Evolutionary conservation across 2,797 vertebrate genomes (phyloP).

Genomic region (Phrynocephalus vlangalii): DNA sequence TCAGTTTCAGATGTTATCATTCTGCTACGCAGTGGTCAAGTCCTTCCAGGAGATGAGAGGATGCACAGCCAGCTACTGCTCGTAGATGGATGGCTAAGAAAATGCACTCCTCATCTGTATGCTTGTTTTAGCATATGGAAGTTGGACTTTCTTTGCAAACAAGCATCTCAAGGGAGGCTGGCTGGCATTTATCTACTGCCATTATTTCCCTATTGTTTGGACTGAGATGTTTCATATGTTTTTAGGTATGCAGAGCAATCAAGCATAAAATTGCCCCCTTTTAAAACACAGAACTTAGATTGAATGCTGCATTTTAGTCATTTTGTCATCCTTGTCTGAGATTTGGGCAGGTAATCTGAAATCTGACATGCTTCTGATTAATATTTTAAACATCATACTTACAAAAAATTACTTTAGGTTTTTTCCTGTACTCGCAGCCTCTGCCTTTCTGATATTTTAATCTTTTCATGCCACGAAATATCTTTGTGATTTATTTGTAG

Average conservation of each 20-base stretch:
- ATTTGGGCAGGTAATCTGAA: neutral
- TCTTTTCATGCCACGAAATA: neutral
- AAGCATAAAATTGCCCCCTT: neutral
- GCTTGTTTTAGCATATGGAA: neutral
- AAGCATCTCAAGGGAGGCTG: neutral
- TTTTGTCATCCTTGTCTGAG: neutral
- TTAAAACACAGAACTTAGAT: neutral
- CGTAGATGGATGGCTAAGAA: too few relatives aligned
- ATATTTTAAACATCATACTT: neutral
- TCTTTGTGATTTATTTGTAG: neutral
- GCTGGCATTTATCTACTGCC: neutral
- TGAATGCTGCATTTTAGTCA: neutral
- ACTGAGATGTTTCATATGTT: neutral
- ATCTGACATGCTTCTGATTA: neutral
- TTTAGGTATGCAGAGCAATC: neutral
- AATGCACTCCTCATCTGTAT: neutral
- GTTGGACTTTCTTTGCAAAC: neutral
- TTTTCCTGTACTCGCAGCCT: neutral
- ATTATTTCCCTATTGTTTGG: neutral
- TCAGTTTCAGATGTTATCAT: neutral
- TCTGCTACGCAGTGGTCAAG: neutral
- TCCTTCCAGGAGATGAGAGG: neutral
- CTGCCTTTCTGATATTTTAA: slow-evolving; percentile 10
- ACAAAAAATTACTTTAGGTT: neutral
- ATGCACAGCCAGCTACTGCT: neutral